These are phyloP conservation scores for Heliconius hermathena DNA, from an alignment of 1,140 invertebrate species.

Conservation along the genomic window DNA sequence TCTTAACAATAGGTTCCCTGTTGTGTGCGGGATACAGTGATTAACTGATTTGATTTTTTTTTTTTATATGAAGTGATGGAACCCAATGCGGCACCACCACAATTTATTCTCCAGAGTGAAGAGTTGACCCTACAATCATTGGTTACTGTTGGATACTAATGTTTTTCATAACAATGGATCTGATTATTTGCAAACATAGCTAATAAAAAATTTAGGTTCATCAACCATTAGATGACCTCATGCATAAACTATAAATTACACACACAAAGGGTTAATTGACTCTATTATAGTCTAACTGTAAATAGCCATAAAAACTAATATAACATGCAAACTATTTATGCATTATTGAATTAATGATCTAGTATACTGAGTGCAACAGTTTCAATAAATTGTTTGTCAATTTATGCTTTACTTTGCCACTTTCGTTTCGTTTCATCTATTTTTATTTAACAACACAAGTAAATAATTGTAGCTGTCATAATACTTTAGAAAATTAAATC, in stretches of 20 bases:
- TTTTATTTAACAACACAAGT: too few species aligned
- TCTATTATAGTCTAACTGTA: conserved; percentile 6
- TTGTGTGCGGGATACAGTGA: too few species aligned
- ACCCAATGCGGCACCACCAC: too few species aligned
- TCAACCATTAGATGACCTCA: background rate
- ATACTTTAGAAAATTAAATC: background rate
- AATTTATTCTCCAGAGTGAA: too few species aligned
- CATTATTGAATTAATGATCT: conserved; percentile 3
- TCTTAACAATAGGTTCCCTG: too few species aligned
- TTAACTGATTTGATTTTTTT: too few species aligned
- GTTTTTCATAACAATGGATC: too few species aligned
- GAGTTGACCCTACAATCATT: too few species aligned
- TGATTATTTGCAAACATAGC: background rate
- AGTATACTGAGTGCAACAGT: background rate
- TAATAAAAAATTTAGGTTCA: background rate
- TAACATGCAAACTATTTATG: conserved; percentile 3
- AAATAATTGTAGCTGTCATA: background rate
- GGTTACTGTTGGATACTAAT: background rate
- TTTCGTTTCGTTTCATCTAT: too few species aligned
- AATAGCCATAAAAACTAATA: background rate
- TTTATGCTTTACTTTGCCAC: too few species aligned
- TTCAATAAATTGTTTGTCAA: too few species aligned
- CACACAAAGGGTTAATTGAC: conserved; percentile 9
- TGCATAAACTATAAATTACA: background rate
- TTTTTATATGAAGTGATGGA: too few species aligned